phyloP scores from a whole-genome alignment of 1,140 invertebrate genomes.

The Caenorhabditis elegans region WBcel235 BX284602.5:14846001-14846500 shows the following conservation, averaged over 20 bases:
- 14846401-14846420: background rate
- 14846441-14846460: background rate
- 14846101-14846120: slow-evolving; percentile 23
- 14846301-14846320: too few species aligned
- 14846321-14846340: too few species aligned
- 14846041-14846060: background rate
- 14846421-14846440: background rate
- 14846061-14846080: background rate
- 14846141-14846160: background rate
- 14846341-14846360: too few species aligned
- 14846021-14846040: background rate
- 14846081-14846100: background rate
- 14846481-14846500: slow-evolving; percentile 12
- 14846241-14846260: slow-evolving; percentile 11
- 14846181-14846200: slow-evolving; percentile 10
- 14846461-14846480: background rate
- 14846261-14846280: background rate
- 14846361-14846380: background rate
- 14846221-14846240: background rate
- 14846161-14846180: background rate
- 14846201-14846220: background rate
- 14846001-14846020: slow-evolving; percentile 10
- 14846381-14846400: background rate
- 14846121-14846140: background rate
- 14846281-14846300: background rate